Base-by-base conservation (phyloP, 2,113 vertebrate species). In the Sigmodon hispidus region DNA sequence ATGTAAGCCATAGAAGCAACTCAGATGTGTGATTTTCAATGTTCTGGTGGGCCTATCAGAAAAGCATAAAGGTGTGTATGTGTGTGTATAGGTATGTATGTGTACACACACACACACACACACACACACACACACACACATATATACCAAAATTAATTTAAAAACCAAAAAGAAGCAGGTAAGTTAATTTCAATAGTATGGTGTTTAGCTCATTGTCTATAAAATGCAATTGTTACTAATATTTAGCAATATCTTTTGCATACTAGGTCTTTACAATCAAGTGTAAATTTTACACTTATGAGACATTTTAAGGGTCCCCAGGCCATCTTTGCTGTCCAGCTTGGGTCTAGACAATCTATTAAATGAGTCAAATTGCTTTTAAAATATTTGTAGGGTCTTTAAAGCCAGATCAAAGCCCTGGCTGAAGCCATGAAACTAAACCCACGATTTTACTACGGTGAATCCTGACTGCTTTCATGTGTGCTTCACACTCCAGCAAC, bases 261-360 rank as follows among this genome's bases (percentile, higher is more conserved):
- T 65, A 43, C 19, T 69, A 88, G 92, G 24, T 87, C 31, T 75
- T 92, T 45, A 93, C 96, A 95, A 55, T 89, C 55, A 77, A 89
- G 87, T 52, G 48, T 89, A 26, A 94, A 63, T 93, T 77, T 89
- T 93, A 91, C 4, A 72, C 29, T 72, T 43, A 31, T 4, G 73
- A 19, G 45, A 55, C 11, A 92, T 95, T 87, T 92, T 65, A 92
- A 84, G 57, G 55, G 69, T 6, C 70, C 84, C 55, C 22, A 79
- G 55, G 26, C 43, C 57, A 31, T 65, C 22, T 36, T 3, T 24
- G 63, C 88, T 76, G 65, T 63, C 72, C 57, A 84, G 61, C 40
- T 52, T 67, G 67, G 45, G 22, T 93, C 70, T 40, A 89, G 50
- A 95, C 36, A 87, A 79, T 40, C 24, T 88, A 87, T 69, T 87